Percentiles rank a stretch among this genome's conserved stretches.
Conservation (phyloP, 2,888 invertebrate genomes). For the Amblyteles armatorius region DNA sequence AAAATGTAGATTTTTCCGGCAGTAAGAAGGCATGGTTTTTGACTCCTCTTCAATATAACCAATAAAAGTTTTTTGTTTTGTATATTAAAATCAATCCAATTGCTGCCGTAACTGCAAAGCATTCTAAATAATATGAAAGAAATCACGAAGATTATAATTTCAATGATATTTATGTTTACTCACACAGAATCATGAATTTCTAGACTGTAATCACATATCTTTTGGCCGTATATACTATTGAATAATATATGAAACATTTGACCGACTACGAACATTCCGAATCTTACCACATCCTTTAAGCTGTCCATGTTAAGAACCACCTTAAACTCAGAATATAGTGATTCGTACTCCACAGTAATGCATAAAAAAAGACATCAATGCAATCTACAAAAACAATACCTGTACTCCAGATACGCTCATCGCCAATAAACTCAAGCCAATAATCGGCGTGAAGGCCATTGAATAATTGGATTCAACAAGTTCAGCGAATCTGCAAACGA, state of each 20-base stretch:
- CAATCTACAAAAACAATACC: background rate
- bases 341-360: too few species aligned
- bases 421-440: background rate
- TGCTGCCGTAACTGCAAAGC: background rate
- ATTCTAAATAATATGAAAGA: background rate
- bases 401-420: background rate
- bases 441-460: background rate
- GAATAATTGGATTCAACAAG: conserved; percentile 2
- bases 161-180: too few species aligned
- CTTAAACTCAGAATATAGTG: too few species aligned
- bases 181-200: background rate
- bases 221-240: too few species aligned
- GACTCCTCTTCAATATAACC: background rate
- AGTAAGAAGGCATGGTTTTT: conserved; percentile 2
- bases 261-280: too few species aligned
- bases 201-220: background rate
- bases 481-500: background rate
- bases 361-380: too few species aligned
- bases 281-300: too few species aligned
- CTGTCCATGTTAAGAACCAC: too few species aligned
- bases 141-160: too few species aligned
- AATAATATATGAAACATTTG: too few species aligned
- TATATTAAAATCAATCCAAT: background rate
- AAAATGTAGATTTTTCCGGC: background rate
- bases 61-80: background rate